These are phyloP conservation scores for Amphibalanus amphitrite DNA, from an alignment of 1,140 invertebrate species.

Conservation along the genomic window DNA sequence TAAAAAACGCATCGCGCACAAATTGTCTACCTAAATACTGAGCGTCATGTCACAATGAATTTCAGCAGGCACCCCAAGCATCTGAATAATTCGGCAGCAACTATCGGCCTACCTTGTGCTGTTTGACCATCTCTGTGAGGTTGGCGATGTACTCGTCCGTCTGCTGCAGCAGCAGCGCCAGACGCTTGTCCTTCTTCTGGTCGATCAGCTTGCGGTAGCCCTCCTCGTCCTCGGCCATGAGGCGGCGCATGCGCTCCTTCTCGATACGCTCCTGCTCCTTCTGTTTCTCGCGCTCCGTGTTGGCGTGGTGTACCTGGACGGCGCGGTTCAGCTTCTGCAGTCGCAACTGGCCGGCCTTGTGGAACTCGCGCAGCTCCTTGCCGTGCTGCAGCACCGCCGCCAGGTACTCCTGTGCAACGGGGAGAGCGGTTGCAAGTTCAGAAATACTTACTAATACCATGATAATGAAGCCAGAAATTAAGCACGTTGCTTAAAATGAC, in stretches of 20 bases:
- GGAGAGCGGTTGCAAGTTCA: too few relatives aligned
- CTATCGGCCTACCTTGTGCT: constrained; percentile 55
- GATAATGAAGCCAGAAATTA: too few relatives aligned
- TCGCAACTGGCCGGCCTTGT: constrained; percentile 77
- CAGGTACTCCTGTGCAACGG: constrained; percentile 68
- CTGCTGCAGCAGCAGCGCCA: constrained; percentile 90
- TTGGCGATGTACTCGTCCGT: constrained; percentile 97
- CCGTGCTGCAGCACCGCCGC: constrained; percentile 88
- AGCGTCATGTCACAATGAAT: too few relatives aligned
- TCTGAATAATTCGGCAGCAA: too few relatives aligned
- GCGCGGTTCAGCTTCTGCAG: constrained; percentile 83
- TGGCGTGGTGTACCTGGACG: constrained; percentile 87
- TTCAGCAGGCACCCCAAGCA: too few relatives aligned
- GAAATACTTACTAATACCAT: too few relatives aligned
- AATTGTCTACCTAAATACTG: too few relatives aligned
- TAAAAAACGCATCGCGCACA: too few relatives aligned
- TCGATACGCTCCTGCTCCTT: constrained; percentile 97
- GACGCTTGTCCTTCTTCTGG: constrained; percentile 98
- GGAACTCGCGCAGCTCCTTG: constrained; percentile 94
- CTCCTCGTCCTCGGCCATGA: constrained; percentile 94
- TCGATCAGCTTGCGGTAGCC: constrained; percentile 93
- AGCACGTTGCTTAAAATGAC: too few relatives aligned
- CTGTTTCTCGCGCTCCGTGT: constrained; percentile 95
- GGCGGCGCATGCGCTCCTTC: constrained; percentile 91
- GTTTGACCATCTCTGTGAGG: constrained; percentile 89